Percentiles rank a stretch among this genome's conserved stretches.
Evolutionary conservation across 2,797 vertebrate genomes (phyloP).

Genomic region (Varecia variegata): DNA sequence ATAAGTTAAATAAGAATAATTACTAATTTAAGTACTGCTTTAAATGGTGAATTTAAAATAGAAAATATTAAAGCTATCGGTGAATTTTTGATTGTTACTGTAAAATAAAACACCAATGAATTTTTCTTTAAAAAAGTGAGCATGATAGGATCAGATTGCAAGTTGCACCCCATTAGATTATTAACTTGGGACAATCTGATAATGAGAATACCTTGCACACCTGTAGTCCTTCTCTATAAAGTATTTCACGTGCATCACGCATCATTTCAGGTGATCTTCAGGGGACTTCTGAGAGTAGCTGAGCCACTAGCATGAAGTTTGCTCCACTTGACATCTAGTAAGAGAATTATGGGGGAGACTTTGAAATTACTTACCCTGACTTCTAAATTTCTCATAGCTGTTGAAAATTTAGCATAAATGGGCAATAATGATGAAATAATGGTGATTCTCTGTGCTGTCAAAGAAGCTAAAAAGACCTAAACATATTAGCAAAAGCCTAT

Average conservation of each 20-base stretch:
- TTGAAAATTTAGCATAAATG: background rate
- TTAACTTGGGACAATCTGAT: background rate
- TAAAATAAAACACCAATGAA: background rate
- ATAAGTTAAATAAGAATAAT: conserved; percentile 27
- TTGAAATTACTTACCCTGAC: conserved; percentile 3
- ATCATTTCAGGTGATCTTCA: background rate
- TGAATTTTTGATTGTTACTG: background rate
- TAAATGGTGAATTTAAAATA: background rate
- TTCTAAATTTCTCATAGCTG: background rate
- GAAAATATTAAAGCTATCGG: background rate
- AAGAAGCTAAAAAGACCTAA: background rate
- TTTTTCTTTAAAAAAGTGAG: background rate
- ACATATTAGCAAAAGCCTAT: background rate
- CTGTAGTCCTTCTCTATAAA: background rate
- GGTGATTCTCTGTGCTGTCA: background rate
- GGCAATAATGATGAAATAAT: background rate
- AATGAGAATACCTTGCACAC: background rate
- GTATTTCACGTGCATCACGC: background rate
- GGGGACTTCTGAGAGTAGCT: background rate
- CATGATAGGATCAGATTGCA: background rate
- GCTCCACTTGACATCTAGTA: background rate
- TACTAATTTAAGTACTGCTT: background rate
- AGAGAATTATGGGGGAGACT: background rate
- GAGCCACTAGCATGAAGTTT: background rate
- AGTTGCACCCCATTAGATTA: background rate